Evolutionary conservation across 1,140 invertebrate species (phyloP).

Genomic region (Anoplolepis gracilipes): DNA sequence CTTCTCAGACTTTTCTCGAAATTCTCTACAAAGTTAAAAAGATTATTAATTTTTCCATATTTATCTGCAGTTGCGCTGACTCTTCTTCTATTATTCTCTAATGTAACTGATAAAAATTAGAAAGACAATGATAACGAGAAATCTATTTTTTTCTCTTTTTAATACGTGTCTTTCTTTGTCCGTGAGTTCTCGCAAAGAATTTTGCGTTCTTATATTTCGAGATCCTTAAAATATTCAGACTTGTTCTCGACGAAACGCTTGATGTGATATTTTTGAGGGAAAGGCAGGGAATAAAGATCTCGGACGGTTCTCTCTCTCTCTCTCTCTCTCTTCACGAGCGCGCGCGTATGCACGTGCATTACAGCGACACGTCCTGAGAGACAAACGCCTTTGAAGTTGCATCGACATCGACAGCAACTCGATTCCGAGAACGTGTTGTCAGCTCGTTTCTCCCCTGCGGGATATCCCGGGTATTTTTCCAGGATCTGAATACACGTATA

Average conservation of each 20-base stretch:
- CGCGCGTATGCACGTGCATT: background rate
- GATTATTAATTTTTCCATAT: background rate
- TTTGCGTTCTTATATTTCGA: background rate
- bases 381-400: conserved; percentile 70
- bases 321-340: too few species aligned
- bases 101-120: background rate
- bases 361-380: conserved; percentile 38
- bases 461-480: conserved; percentile 65
- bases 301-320: background rate
- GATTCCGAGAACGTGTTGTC: conserved; percentile 68
- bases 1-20: background rate
- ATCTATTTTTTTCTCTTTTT: background rate
- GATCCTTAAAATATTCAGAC: conserved; percentile 11
- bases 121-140: background rate
- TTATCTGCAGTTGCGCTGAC: background rate
- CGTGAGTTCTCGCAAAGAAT: background rate
- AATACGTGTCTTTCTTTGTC: background rate
- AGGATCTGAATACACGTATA: conserved; percentile 66
- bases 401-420: conserved; percentile 62
- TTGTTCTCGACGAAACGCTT: conserved; percentile 16
- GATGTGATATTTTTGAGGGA: conserved; percentile 49
- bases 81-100: background rate
- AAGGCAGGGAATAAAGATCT: conserved; percentile 32
- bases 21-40: conserved; percentile 20
- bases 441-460: conserved; percentile 54